Conservation (phyloP, 2,113 vertebrate genomes). For the Anolis carolinensis region DNA sequence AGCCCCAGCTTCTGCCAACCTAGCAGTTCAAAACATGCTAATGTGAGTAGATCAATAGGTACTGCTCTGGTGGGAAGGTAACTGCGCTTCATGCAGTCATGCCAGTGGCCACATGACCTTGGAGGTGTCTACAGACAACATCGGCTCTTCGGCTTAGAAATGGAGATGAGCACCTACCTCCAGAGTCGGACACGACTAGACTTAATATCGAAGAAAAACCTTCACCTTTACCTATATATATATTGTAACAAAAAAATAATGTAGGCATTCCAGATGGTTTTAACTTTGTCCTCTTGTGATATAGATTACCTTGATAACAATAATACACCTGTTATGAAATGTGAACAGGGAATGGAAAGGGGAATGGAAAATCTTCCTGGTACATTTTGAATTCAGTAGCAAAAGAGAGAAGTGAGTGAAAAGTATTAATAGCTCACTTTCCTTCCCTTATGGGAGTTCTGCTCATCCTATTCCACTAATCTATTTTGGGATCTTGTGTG, state of each 20-base stretch:
- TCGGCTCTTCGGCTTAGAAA: too few relatives aligned
- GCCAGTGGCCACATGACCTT: too few relatives aligned
- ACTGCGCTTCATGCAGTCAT: too few relatives aligned
- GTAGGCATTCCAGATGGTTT: constrained; percentile 14
- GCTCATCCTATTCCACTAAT: background rate
- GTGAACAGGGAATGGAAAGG: constrained; percentile 7
- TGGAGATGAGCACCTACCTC: too few relatives aligned
- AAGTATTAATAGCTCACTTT: constrained; percentile 21
- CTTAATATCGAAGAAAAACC: too few relatives aligned
- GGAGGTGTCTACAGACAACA: too few relatives aligned
- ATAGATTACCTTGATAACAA: constrained; percentile 25
- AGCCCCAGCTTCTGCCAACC: too few relatives aligned
- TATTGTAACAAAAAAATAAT: background rate
- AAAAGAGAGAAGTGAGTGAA: background rate
- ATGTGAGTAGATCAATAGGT: too few relatives aligned
- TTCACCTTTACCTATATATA: too few relatives aligned
- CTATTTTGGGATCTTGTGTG: background rate
- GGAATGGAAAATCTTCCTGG: background rate
- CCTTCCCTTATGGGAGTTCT: background rate
- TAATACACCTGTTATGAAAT: constrained; percentile 27
- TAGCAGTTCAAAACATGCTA: too few relatives aligned
- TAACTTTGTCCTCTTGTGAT: background rate
- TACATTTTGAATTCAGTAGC: background rate
- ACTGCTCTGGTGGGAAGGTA: too few relatives aligned
- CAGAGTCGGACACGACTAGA: too few relatives aligned